Conservation (phyloP, 37 sponge, comb jelly and placozoan genomes). For the Crambe crambe region DNA sequence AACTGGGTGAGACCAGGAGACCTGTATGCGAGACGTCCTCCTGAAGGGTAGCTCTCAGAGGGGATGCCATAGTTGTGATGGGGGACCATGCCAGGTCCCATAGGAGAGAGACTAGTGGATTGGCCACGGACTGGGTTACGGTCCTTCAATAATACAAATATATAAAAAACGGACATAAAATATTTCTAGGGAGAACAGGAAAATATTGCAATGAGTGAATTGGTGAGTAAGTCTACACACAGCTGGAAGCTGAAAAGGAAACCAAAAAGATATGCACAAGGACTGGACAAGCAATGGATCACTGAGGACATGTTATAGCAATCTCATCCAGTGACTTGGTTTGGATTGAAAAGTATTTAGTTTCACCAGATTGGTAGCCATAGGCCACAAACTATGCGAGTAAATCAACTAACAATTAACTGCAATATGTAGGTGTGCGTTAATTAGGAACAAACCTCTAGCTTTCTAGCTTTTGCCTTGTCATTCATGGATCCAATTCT, state of each 20-base stretch:
- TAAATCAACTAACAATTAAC: neutral
- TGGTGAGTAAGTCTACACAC: neutral
- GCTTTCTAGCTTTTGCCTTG: slow-evolving; percentile 42
- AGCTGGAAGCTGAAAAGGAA: neutral
- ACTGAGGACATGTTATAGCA: neutral
- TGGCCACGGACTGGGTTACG: neutral
- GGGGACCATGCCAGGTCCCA: slow-evolving; percentile 24
- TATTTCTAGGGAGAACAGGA: too few species aligned
- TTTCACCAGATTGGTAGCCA: too few species aligned
- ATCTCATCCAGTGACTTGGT: neutral
- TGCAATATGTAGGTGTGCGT: slow-evolving; percentile 39
- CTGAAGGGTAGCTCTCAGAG: neutral
- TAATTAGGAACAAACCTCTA: slow-evolving; percentile 72
- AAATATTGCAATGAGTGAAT: neutral
- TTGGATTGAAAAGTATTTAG: neutral
- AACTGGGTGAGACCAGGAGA: neutral
- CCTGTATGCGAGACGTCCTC: neutral
- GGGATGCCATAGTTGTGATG: slow-evolving; percentile 2
- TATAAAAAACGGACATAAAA: too few species aligned
- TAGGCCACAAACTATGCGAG: too few species aligned
- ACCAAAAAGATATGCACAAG: neutral
- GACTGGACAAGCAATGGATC: neutral
- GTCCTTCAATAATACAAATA: too few species aligned
- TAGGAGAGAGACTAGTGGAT: neutral
- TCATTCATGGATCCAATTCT: slow-evolving; percentile 44